Evolutionary conservation across 2,113 vertebrate genomes (phyloP).

Genomic region (Dicerorhinus sumatrensis): DNA sequence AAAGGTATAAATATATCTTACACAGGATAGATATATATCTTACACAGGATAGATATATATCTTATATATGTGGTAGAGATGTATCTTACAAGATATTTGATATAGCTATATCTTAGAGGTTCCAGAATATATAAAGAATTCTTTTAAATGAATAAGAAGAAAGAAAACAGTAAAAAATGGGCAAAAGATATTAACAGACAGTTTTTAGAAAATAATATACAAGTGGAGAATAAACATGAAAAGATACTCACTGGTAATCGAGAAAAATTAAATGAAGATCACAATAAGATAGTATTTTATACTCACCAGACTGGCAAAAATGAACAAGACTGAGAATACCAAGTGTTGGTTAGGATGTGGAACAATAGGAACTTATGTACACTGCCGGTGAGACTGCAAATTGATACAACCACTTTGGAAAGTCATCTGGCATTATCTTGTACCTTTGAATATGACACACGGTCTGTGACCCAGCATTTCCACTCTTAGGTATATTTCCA

Average conservation of each 20-base stretch:
- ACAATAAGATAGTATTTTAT: background rate
- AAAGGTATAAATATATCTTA: background rate
- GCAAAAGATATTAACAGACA: background rate
- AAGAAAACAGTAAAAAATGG: background rate
- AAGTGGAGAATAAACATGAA: conserved; percentile 4
- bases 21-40: background rate
- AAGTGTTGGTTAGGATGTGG: background rate
- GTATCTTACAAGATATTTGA: background rate
- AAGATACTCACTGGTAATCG: background rate
- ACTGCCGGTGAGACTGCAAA: background rate
- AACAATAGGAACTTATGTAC: background rate
- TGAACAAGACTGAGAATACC: background rate
- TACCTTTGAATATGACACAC: background rate
- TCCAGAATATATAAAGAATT: background rate
- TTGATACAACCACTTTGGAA: background rate
- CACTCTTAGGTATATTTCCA: background rate
- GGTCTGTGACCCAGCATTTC: background rate
- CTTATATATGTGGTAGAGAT: background rate
- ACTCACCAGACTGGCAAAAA: background rate
- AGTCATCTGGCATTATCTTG: background rate
- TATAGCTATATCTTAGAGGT: background rate
- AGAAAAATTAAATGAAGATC: background rate
- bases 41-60: background rate
- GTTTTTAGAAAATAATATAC: background rate
- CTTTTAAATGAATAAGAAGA: background rate